Conservation (phyloP, 2,797 vertebrate genomes). For the Tinamus major region DNA sequence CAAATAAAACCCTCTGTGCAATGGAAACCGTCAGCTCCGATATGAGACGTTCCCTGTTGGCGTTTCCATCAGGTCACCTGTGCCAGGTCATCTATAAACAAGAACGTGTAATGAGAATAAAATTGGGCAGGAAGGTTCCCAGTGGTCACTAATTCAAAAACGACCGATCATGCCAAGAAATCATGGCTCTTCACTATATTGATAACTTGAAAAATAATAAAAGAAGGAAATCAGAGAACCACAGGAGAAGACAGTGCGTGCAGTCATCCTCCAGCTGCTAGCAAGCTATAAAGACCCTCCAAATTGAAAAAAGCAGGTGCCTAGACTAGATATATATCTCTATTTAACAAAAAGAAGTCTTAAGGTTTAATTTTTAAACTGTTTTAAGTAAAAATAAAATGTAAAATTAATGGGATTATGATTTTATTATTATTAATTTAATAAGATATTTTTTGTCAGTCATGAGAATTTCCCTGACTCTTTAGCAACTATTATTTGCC, state of each 20-base stretch:
- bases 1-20: not conserved
- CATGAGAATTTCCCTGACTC: not conserved
- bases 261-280: not conserved
- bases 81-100: not conserved
- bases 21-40: not conserved
- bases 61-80: not conserved
- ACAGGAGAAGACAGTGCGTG: not conserved
- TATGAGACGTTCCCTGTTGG: not conserved
- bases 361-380: not conserved
- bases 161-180: not conserved
- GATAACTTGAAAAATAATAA: not conserved
- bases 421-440: not conserved
- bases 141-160: not conserved
- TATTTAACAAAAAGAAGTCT: not conserved
- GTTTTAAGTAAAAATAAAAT: not conserved
- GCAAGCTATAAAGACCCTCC: not conserved
- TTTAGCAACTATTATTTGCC: not conserved
- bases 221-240: not conserved
- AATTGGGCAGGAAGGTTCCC: not conserved
- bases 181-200: rapidly evolving
- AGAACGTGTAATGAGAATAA: not conserved
- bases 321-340: not conserved
- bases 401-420: not conserved
- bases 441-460: not conserved
- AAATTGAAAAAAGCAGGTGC: not conserved